Base-by-base conservation (phyloP, 2,888 invertebrate genomes). In the Nezara viridula region DNA sequence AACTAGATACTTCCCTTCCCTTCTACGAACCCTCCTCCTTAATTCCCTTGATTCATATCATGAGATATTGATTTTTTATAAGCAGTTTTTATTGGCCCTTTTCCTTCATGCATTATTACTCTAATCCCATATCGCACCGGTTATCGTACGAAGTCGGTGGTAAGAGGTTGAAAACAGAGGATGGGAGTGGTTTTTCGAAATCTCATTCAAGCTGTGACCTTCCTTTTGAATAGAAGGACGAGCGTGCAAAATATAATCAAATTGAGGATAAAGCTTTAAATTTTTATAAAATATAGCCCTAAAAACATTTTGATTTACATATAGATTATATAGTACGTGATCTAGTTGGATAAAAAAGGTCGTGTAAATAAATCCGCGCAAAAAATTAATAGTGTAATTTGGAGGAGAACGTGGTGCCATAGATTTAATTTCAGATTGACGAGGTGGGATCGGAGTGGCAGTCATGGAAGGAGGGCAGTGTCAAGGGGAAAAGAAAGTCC, bases 361-460 rank as follows among this genome's bases (percentile, higher is more conserved):
- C 19, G 32, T 7, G 32, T 73, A 73, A 81, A 81, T 44, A 81
- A 81, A 81, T 44, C 19, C 37, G 44, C n/a, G 44, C 44, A 81
- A 81, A 44, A n/a, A 81, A 81, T 81, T 81, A 44, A 81, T 81
- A 37, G 16, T 44, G 44, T 14, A 81, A 81, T 81, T 44, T 47
- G 12, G 44, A n/a, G 24, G 44, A 24, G 44, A 81, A 81, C 12
- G n/a, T 81, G 81, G 5, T 21, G 66, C 66, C 7, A 37, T 19
- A 81, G 81, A 81, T 81, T 81, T 81, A 81, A 81, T 81, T 81
- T 44, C 81, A 81, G 81, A 81, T 81, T n/a, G 81, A n/a, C 81
- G n/a, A n/a, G n/a, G n/a, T 44, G 44, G 40, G 44, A 47, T 81
- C 44, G 21, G n/a, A 44, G 77, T 24, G 12, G 19, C 37, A 73